phyloP scores from a whole-genome alignment of 2,797 vertebrate genomes.

The Odontamblyopus rebecca region DNA sequence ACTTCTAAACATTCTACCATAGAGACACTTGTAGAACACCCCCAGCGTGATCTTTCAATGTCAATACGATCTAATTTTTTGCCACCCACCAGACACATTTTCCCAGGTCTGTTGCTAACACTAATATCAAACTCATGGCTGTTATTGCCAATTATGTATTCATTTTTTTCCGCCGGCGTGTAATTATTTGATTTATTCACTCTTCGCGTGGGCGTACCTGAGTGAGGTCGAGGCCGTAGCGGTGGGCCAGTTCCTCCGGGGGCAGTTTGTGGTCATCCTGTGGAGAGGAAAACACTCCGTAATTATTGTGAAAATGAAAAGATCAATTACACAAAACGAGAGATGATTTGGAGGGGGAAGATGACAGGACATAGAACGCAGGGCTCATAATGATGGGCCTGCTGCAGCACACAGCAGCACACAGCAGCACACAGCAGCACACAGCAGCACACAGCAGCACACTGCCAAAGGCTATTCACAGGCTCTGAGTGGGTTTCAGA shows the following conservation, averaged over 20 bases:
- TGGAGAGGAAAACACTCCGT: constrained; percentile 28
- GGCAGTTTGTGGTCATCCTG: constrained; percentile 92
- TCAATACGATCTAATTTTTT: no score
- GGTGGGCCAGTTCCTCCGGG: constrained; percentile 84
- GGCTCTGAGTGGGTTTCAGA: background rate
- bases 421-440: background rate
- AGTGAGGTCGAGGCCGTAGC: constrained; percentile 85
- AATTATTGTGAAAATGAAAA: background rate
- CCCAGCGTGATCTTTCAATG: no score
- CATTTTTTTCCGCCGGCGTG: no score
- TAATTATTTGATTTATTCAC: background rate
- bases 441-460: background rate
- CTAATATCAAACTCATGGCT: no score
- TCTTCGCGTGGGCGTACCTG: constrained; percentile 72
- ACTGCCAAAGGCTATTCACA: background rate
- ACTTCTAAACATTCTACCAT: no score
- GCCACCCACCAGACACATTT: no score
- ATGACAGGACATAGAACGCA: background rate
- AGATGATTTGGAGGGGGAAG: background rate
- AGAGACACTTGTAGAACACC: no score
- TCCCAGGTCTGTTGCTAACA: no score
- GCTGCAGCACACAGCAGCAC: background rate
- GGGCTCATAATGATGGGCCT: background rate
- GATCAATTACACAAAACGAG: background rate
- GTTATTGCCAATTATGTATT: no score